Evolutionary conservation across 2,888 invertebrate genomes (phyloP), one percentile per base, ranked within the genome.

Genomic region (Itoplectis maculator): DNA sequence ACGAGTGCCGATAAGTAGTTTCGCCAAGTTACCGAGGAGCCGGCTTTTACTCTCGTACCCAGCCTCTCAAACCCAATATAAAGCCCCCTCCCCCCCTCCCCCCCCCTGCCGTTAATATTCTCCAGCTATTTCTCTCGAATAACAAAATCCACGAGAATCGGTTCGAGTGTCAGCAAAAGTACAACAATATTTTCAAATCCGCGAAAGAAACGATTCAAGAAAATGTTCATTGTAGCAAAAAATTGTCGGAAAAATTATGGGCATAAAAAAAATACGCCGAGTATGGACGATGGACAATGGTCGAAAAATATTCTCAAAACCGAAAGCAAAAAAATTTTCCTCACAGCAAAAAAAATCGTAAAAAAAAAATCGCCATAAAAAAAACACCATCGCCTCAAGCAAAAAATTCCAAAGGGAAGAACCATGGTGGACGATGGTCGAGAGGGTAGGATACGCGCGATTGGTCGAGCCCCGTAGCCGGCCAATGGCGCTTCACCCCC

Each of bases 401-500:
- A n/a, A n/a, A n/a, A n/a, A n/a, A n/a, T n/a, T n/a, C n/a, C n/a
- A n/a, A n/a, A n/a, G n/a, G n/a, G n/a, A n/a, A n/a, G n/a, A n/a
- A n/a, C n/a, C 35, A 79, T 54, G 75, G 72, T 82, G 84, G 80
- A 78, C 84, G 80, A 1, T 81, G 82, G 82, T 51, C 82, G 75
- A 78, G 75, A 78, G 45, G 74, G 29, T 47, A 56, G 79, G 80
- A 81, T 83, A 80, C 83, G 83, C 79, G 70, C 81, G 81, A 84
- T 86, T 85, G 89, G 89, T 89, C 88, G 89, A 89, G 86, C 84
- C 87, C n/a, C 86, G 72, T 84, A 85, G 89, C 92, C 90, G 92
- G 92, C 92, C 92, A 92, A 92, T 92, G 92, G 92, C 92, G 92
- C 88, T 92, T 92, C 92, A 92, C 91, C 92, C 92, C 92, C 92